Base-by-base conservation (phyloP, 2,888 invertebrate species). In the Therioaphis trifolii region DNA sequence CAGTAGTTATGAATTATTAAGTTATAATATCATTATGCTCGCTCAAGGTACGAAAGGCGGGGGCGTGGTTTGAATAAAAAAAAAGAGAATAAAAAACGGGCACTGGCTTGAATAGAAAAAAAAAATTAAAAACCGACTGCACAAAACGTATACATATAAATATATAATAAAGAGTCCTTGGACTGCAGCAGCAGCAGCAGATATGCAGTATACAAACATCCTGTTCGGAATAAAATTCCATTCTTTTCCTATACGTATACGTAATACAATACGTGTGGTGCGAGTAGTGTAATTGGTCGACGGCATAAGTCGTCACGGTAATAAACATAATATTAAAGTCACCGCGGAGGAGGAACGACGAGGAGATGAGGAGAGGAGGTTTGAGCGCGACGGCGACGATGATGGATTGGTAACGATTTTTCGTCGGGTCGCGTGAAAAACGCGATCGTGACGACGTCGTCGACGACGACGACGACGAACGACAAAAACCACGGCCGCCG, bases 181-280 rank as follows among this genome's bases (percentile, higher is more conserved):
- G 63, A 63, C 24, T 9, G 35, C 29, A 43, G 35, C 7, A 35
- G 35, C 29, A 43, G 35, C 7, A 35, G 18, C 74, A 63, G 18
- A 69, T 43, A 35, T 5, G 3, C 3, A 5, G 35, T 5, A 46
- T 14, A 58, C 69, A 49, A 9, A 61, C 66, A 52, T 82, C 82
- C 74, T 66, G 74, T 82, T 74, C 9, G 63, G 72, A 72, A 82
- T 72, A 52, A 61, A 72, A 82, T 72, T 82, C 63, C 72, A 72
- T 80, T 80, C 14, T 80, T 72, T 72, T 61, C 21, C 61, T 27
- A 18, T 24, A 29, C 9, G 18, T 27, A 49, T 24, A 12, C 12
- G 12, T 15, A 12, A 15, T 12, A 58, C 11, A 58, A 35, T 35
- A 35, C n/a, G n/a, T 18, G 63, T n/a, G 66, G 27, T 49, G 29